Evolutionary conservation across 1,140 invertebrate genomes (phyloP).

Genomic region (Apolygus lucorum): DNA sequence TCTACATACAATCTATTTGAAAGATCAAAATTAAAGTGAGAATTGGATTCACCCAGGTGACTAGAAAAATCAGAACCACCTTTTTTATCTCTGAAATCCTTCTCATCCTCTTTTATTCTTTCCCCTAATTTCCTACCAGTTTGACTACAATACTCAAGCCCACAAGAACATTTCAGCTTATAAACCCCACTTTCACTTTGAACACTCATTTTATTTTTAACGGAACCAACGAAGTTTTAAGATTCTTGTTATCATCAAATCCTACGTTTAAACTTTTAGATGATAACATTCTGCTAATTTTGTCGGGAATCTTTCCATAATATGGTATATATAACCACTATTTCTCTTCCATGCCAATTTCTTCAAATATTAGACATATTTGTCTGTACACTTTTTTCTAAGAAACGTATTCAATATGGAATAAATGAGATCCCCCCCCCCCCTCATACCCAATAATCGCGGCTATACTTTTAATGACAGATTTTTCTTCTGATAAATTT

Average conservation of each 20-base stretch:
- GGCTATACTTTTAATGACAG: neutral
- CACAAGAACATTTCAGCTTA: neutral
- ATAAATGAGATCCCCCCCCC: neutral
- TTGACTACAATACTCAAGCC: neutral
- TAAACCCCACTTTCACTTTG: neutral
- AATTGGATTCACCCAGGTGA: neutral
- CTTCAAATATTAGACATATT: neutral
- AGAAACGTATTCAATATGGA: neutral
- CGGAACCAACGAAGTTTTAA: neutral
- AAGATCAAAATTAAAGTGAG: neutral
- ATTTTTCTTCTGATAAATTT: neutral
- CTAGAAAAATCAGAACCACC: neutral
- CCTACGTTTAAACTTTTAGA: neutral
- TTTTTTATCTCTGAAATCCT: neutral
- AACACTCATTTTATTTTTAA: neutral
- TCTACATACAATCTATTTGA: neutral
- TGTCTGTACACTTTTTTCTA: neutral
- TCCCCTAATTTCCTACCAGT: neutral
- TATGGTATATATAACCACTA: neutral
- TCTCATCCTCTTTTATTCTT: neutral
- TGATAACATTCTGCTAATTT: neutral
- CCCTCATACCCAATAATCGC: too few relatives aligned
- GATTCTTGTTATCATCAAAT: neutral
- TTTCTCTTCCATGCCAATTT: neutral
- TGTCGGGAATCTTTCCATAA: neutral